Base-by-base conservation (phyloP, 2,888 invertebrate species). In the Meiosimyza decipiens region DNA sequence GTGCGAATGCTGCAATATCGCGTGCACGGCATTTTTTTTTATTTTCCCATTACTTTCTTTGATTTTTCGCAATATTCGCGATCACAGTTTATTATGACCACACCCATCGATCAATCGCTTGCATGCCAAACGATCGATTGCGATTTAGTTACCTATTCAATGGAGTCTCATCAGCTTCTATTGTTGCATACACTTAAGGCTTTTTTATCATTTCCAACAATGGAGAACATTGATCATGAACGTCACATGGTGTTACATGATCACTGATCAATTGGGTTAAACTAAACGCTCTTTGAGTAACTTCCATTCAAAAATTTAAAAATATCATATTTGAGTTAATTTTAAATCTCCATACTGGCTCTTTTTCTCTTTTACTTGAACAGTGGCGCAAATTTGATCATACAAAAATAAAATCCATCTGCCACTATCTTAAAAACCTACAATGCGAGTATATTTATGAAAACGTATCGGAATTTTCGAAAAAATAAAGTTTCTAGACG, bases 181-280 rank as follows among this genome's bases (percentile, higher is more conserved):
- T 62, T 62, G 40, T 62, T 33, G 40, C 33, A 40, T n/a, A 40
- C 7, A 62, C 16, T 40, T 22, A 62, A 47, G n/a, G 47, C 33
- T n/a, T 62, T 60, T 16, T 40, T 9, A 9, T 28, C 28, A 28
- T 28, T 28, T 28, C 22, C 15, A n/a, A 33, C 55, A 57, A 57
- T 57, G 13, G 28, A 57, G 57, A 57, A 57, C 57, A 57, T 57
- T 57, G 57, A 28, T 57, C 57, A 22, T 57, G 57, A 57, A 57
- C 57, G 18, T 57, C 28, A 28, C 15, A 28, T 57, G 57, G 13
- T 13, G 28, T 28, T 28, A 28, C 28, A 28, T 28, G 28, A 28
- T 28, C 28, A 28, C 4, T 28, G 40, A 9, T 7, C 9, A 40
- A 40, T 40, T 40, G 9, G 40, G 40, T 40, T 40, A 40, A 40